Base-by-base conservation (phyloP, 2,797 vertebrate species). In the Eutrigla gurnardus region DNA sequence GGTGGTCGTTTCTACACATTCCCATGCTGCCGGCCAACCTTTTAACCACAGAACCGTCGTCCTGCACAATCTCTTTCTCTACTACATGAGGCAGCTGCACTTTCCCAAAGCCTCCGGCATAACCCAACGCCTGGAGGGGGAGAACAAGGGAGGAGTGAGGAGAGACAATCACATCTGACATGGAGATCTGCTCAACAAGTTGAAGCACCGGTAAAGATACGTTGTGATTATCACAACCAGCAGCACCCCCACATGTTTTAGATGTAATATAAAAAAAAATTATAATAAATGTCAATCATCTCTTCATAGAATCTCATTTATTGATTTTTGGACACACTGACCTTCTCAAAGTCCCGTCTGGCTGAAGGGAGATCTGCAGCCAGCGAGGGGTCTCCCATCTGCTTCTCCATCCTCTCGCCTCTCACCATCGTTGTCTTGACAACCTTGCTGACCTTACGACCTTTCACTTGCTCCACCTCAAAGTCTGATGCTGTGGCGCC, bases 301-400 rank as follows among this genome's bases (percentile, higher is more conserved):
- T 61, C 9, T 39, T 45, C 37, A 64, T 8, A 36, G 5, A 43
- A 35, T 33, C 25, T 39, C 1, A 8, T 15, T n/a, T 8, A 12
- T 53, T 61, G 0, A 9, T 32, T n/a, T 61, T 9, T 15, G 17
- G 68, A 60, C 43, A 2, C 33, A 81, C 89, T 83, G 74, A 98
- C 98, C 97, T 97, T 95, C 94, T 98, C 96, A 81, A 99, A 99
- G 94, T 99, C 97, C 75, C 98, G 96, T 94, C 95, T 96, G 94
- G 97, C 97, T 67, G 97, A 96, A 0, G 97, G 97, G 64, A 98
- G 97, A 82, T 97, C 97, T 70, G 91, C 83, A 79, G 96, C 95
- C 93, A 99, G 89, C 3, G 94, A 96, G 47, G 94, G 72, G 81
- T 98, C 97, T 70, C 97, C 97, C 2, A 90, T 93, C 52, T 94